Conservation (phyloP, 2,113 vertebrate species). For the Scytalopus superciliaris region DNA sequence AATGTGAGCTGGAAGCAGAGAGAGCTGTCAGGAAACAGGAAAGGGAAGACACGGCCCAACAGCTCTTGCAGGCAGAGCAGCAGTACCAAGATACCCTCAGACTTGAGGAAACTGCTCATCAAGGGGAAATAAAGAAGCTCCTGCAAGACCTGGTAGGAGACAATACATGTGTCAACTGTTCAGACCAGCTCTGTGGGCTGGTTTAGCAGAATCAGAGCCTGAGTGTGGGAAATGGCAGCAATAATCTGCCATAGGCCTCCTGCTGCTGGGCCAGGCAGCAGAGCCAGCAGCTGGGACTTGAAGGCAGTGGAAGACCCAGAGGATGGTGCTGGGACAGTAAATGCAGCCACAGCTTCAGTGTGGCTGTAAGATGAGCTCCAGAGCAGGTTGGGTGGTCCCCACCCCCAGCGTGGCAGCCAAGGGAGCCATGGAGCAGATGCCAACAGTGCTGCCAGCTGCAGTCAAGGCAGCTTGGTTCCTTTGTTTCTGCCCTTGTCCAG, state of each 20-base stretch:
- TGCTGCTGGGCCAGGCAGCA: background rate
- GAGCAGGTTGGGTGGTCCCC: background rate
- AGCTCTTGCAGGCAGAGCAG: constrained; percentile 2
- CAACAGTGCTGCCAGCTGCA: background rate
- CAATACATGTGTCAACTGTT: background rate
- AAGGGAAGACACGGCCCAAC: background rate
- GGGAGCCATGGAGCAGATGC: background rate
- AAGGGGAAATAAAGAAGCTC: constrained; percentile 33
- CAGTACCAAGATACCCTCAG: background rate
- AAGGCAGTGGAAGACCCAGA: accelerated
- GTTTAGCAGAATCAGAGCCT: background rate
- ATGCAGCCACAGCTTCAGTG: background rate
- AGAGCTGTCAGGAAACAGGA: constrained; percentile 49
- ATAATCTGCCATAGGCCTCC: background rate
- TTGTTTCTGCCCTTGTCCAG: background rate
- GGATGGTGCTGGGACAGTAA: background rate
- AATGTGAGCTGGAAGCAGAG: constrained; percentile 71
- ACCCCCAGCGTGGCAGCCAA: background rate
- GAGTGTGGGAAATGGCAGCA: background rate
- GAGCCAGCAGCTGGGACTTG: background rate
- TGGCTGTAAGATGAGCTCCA: background rate
- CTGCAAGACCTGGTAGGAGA: constrained; percentile 62
- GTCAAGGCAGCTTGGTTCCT: background rate
- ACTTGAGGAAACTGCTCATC: constrained; percentile 9
- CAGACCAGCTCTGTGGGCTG: background rate